Evolutionary conservation across 64 coral and sea anemone genomes (phyloP).

Genomic region (Montipora sp.): DNA sequence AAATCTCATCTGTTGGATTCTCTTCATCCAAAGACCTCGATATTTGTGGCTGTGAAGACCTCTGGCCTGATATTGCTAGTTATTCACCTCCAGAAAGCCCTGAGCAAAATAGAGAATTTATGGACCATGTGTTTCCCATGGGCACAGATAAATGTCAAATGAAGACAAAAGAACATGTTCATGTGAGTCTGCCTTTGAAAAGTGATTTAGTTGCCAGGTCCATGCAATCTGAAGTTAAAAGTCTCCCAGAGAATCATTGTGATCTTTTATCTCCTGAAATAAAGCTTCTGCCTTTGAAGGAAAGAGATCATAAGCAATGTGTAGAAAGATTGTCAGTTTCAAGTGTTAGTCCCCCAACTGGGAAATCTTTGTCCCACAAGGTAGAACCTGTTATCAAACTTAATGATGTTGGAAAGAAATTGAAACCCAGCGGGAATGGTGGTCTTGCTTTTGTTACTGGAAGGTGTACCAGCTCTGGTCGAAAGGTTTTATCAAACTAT

Average conservation of each 20-base stretch:
- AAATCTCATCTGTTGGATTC: neutral
- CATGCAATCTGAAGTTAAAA: neutral
- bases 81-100: conserved; percentile 50
- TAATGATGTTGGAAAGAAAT: neutral
- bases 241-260: neutral
- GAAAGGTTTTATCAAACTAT: conserved; percentile 4
- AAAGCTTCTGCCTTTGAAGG: neutral
- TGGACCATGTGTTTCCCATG: neutral
- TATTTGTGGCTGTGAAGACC: neutral
- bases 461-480: neutral
- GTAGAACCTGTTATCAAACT: conserved; percentile 14
- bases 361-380: neutral
- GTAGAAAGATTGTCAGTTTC: neutral
- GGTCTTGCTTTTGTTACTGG: conserved; percentile 2
- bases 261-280: neutral
- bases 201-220: neutral
- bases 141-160: neutral
- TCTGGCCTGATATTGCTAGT: conserved; percentile 2
- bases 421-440: neutral
- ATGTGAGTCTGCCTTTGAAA: neutral
- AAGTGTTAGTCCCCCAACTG: neutral
- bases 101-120: neutral
- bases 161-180: neutral
- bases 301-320: neutral
- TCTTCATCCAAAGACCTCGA: neutral